Evolutionary conservation across 2,797 vertebrate genomes (phyloP).

Genomic region (Sebastes trivittatus): DNA sequence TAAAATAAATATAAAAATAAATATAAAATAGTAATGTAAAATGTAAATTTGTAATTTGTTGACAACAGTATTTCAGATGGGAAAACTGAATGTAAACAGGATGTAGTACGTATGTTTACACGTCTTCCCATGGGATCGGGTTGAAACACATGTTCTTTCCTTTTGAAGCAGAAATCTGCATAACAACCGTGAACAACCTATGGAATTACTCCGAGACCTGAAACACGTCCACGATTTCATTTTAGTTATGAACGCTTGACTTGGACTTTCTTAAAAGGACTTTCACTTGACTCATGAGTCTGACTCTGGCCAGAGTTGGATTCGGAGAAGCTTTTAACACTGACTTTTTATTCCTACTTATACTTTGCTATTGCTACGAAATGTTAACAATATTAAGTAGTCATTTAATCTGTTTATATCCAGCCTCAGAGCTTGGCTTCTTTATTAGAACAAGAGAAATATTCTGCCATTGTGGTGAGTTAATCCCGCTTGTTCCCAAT

Average conservation of each 20-base stretch:
- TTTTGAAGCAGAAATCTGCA: neutral
- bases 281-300: too few species aligned
- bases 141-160: neutral
- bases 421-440: neutral
- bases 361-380: too few species aligned
- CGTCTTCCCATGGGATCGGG: too few species aligned
- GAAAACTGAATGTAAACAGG: too few species aligned
- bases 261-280: neutral
- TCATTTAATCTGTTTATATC: neutral
- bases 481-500: neutral
- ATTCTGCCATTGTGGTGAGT: neutral
- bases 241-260: neutral
- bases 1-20: too few species aligned
- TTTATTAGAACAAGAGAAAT: neutral
- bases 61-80: too few species aligned
- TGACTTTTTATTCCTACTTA: neutral
- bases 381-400: neutral
- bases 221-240: neutral
- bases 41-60: too few species aligned
- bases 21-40: too few species aligned
- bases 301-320: accelerated
- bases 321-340: neutral
- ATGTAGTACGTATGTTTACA: too few species aligned
- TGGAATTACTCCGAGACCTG: neutral
- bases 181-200: neutral